Evolutionary conservation across 2,888 invertebrate genomes (phyloP), one percentile per base, ranked within the genome.

Genomic region (Aleiodes alternator): DNA sequence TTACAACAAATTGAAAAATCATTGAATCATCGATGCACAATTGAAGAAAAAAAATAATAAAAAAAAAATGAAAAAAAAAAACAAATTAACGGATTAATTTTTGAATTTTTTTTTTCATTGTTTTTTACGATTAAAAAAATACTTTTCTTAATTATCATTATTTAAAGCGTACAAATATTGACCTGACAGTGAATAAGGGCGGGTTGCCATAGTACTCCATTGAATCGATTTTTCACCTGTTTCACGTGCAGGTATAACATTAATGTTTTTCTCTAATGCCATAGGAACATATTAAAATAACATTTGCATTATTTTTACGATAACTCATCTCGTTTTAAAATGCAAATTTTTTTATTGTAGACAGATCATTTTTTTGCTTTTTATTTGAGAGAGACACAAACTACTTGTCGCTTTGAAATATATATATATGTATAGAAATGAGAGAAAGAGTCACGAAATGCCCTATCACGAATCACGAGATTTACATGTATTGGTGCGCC

Each of bases 131-230:
- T n/a, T n/a, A 6, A n/a, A 29, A 56, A 31, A 31, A 57, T 31
- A 11, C 23, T 31, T 38, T 23, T 61, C 29, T 29, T 61, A 34
- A 43, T 34, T 29, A 34, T 8, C 53, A 68, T 51, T 16, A 29
- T 50, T 51, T 68, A 8, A 68, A 34, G 50, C 53, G 11, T n/a
- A 53, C 31, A 57, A 81, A 80, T 87, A 86, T 86, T 80, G 86
- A 87, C 85, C 85, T 80, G 84, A 68, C 76, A 74, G 79, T 73
- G 78, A 75, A 78, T 69, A 73, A 80, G 81, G 86, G 81, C 78
- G 80, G 80, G 86, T 86, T 87, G 84, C 86, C 86, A 86, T 86
- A 87, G 86, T 80, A 82, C 83, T 86, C 61, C 78, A 76, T 72
- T 71, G 56, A 78, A 87, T 86, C 86, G 86, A 86, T 86, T 84